Evolutionary conservation across 2,113 vertebrate species (phyloP), one percentile per base, ranked within the genome.

Genomic region (Phycodurus eques): DNA sequence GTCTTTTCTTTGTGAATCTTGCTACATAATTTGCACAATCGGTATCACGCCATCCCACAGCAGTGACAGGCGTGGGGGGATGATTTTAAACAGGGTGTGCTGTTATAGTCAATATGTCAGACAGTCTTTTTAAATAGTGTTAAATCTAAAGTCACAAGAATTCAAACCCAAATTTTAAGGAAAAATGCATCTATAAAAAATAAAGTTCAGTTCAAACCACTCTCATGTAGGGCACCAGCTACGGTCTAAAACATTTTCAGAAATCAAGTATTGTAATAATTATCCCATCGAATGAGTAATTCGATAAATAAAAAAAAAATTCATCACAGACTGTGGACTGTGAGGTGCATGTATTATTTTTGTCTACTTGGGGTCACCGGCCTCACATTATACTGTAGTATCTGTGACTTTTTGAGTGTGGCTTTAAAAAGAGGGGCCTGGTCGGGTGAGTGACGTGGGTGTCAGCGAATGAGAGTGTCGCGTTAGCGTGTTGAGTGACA

Each of bases 11-110:
- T 80, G 77, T 64, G 19, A 83, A 80, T 71, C 74, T 65, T 72
- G 51, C 71, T 78, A 69, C 70, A 70, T 61, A 77, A 78, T 85
- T 82, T 80, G 83, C 46, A 80, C 76, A 82, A 82, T 81, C 75
- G 83, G 31, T 47, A 76, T 78, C 71, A 76, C 62, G 57, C 72
- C 20, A 15, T 61, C 46, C 35, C 59, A 71, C 46, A 27, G 35
- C 39, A 15, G 9, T 69, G 71, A 77, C 67, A 60, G 39, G 27
- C 27, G 27, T 27, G 27, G 27, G 27, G 27, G 27, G 27, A 27
- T 27, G 54, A 72, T 74, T 20, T 11, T 70, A 76, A 70, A 60
- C 68, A 56, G 59, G 62, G 65, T 54, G 63, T 61, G 47, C 31
- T 31, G 49, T 51, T 47, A 35, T 10, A 42, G 4, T 20, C 61